These are phyloP conservation scores for Nothura maculosa DNA, from an alignment of 2,797 vertebrate species.

Conservation along the genomic window DNA sequence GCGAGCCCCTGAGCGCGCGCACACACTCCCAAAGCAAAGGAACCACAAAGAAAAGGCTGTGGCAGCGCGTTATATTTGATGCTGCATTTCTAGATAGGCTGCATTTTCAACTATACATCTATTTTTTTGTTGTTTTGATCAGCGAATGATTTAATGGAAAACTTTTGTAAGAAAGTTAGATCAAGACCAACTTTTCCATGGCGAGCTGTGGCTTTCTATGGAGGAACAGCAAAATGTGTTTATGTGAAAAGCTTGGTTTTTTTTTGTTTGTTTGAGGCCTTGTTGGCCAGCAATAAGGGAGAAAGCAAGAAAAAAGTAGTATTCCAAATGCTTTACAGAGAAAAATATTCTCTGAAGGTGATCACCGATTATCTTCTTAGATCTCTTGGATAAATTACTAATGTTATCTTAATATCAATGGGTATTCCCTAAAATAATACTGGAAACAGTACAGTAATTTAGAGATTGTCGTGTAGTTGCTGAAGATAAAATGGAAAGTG, in stretches of 20 bases:
- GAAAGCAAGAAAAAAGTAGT: neutral
- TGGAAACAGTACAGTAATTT: neutral
- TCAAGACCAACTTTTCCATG: neutral
- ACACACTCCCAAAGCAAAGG: neutral
- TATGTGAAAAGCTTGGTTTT: neutral
- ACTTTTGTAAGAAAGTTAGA: conserved; percentile 9
- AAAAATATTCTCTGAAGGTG: neutral
- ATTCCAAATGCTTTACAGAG: neutral
- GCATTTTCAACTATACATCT: neutral
- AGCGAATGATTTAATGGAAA: conserved; percentile 29
- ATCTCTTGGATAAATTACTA: neutral
- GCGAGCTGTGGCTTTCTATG: neutral
- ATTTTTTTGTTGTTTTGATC: conserved; percentile 12
- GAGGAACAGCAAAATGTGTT: neutral
- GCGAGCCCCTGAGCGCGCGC: neutral
- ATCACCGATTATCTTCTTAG: neutral
- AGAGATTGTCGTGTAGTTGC: neutral
- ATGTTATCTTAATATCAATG: neutral
- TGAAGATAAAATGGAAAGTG: neutral
- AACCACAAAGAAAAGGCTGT: neutral
- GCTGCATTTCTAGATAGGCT: neutral
- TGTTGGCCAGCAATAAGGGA: neutral
- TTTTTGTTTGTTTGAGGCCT: neutral
- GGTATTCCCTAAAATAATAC: neutral
- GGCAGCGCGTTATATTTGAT: neutral